phyloP scores from a whole-genome alignment of 1,140 invertebrate species.

The Leptinotarsa lineolata region DNA sequence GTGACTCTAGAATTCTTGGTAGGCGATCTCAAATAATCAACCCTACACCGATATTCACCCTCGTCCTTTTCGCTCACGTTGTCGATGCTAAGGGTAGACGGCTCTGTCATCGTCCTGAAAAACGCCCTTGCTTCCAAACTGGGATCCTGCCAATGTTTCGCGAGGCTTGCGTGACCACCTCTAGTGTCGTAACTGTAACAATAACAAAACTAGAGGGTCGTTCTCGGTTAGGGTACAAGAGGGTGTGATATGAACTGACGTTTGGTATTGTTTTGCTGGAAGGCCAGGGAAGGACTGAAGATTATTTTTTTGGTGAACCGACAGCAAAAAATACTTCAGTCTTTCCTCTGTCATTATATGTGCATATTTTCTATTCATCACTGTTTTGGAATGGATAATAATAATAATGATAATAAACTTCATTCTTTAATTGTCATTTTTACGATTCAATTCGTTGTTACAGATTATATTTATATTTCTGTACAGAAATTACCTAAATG shows the following conservation, averaged over 20 bases:
- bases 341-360: no score
- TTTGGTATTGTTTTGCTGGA: background rate
- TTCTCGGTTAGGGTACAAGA: background rate
- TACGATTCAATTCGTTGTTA: no score
- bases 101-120: conserved; percentile 62
- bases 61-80: conserved; percentile 66
- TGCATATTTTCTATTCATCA: no score
- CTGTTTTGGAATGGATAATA: no score
- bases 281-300: no score
- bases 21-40: conserved; percentile 73
- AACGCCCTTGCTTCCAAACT: conserved; percentile 62
- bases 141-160: conserved; percentile 63
- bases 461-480: no score
- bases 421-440: no score
- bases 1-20: conserved; percentile 71
- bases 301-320: no score
- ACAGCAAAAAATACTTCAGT: no score
- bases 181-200: conserved; percentile 65
- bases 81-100: conserved; percentile 69
- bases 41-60: conserved; percentile 68
- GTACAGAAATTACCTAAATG: no score
- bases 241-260: background rate
- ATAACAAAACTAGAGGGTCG: conserved; percentile 18
- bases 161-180: conserved; percentile 59
- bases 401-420: no score